phyloP scores from a whole-genome alignment of 2,888 invertebrate species.

The Lumbricus terrestris region DNA sequence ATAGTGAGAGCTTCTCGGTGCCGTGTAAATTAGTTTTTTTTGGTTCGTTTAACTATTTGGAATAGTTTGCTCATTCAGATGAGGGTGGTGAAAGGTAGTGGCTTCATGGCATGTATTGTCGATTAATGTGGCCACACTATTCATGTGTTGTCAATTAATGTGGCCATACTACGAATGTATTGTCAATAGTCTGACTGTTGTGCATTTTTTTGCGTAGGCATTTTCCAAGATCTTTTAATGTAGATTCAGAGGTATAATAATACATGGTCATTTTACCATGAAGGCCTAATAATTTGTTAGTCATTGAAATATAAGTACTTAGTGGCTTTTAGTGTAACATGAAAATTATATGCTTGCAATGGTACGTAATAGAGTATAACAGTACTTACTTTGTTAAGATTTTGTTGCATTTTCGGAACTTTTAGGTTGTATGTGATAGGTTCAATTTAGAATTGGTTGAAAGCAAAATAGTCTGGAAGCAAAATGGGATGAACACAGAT shows the following conservation, averaged over 20 bases:
- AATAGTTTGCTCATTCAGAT: background rate
- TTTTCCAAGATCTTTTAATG: background rate
- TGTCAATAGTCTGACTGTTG: background rate
- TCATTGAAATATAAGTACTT: too few relatives aligned
- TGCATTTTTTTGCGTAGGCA: background rate
- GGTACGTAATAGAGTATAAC: background rate
- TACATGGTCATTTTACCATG: background rate
- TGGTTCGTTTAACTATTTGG: background rate
- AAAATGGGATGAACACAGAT: background rate
- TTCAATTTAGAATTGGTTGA: background rate
- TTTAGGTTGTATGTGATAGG: background rate
- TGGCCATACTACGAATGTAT: background rate
- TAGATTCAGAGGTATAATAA: background rate
- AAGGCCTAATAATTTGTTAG: background rate
- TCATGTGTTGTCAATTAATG: background rate
- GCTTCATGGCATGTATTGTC: background rate
- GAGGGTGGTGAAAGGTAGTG: background rate
- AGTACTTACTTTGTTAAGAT: background rate
- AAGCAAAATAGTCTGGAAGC: background rate
- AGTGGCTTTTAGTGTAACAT: background rate
- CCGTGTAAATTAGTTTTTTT: background rate
- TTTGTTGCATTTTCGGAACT: background rate
- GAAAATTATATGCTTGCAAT: background rate
- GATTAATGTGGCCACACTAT: background rate
- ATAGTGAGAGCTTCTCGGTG: background rate